Conservation (phyloP, 2,888 invertebrate species). For the Drosophila mercatorum region DNA sequence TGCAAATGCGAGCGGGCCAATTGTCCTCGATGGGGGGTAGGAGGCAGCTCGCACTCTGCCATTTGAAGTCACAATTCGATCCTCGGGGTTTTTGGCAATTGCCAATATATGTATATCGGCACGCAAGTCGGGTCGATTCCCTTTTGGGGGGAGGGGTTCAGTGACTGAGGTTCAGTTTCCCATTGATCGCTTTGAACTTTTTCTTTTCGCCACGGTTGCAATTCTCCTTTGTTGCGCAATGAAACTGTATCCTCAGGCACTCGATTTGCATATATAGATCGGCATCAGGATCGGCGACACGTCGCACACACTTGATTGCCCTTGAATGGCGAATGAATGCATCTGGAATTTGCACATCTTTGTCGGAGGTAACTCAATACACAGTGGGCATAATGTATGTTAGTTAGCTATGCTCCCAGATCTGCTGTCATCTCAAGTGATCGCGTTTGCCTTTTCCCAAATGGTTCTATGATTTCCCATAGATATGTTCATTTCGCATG, state of each 20-base stretch:
- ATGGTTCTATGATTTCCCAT: conserved; percentile 1
- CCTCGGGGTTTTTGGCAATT: conserved; percentile 41
- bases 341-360: conserved; percentile 50
- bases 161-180: conserved; percentile 18
- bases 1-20: conserved; percentile 69
- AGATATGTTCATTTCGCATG: conserved; percentile 49
- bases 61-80: conserved; percentile 60
- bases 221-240: conserved; percentile 68
- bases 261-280: conserved; percentile 64
- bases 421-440: conserved; percentile 50
- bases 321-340: conserved; percentile 72
- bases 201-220: conserved; percentile 75
- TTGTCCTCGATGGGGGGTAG: conserved; percentile 28
- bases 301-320: conserved; percentile 71
- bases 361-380: conserved; percentile 62
- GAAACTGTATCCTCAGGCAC: conserved; percentile 63
- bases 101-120: conserved; percentile 48
- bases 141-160: neutral
- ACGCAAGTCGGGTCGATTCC: conserved; percentile 9
- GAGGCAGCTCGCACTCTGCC: conserved; percentile 17
- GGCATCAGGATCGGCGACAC: conserved; percentile 51
- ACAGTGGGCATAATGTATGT: conserved; percentile 30
- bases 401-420: conserved; percentile 42
- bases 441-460: conserved; percentile 40
- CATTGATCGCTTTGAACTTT: conserved; percentile 34